A percentile compares a stretch with the other conserved stretches of the same genome.
These are phyloP conservation scores for Ambastaia sidthimunki DNA, from an alignment of 2,797 vertebrate species.

Conservation along the genomic window DNA sequence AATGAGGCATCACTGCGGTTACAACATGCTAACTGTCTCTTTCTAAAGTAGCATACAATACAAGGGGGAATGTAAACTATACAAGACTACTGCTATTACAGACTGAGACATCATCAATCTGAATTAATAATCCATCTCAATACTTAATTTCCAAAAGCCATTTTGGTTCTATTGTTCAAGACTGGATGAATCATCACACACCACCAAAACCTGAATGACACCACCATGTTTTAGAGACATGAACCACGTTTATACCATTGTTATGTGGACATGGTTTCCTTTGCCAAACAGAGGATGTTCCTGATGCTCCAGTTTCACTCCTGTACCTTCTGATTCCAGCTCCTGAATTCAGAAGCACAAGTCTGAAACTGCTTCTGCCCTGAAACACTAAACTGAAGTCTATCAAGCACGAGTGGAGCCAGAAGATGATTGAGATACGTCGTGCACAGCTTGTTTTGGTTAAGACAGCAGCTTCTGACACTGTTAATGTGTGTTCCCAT, in stretches of 20 bases:
- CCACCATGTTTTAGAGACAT: background rate
- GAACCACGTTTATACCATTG: background rate
- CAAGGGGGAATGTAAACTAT: slow-evolving; percentile 1
- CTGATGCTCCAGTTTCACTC: background rate
- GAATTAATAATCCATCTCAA: background rate
- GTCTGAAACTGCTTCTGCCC: slow-evolving; percentile 12
- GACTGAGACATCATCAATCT: background rate
- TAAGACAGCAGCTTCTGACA: slow-evolving; percentile 9
- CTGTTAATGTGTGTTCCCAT: slow-evolving; percentile 9
- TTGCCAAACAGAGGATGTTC: background rate
- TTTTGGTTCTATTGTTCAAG: background rate
- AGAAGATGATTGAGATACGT: slow-evolving; percentile 38
- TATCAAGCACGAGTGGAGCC: slow-evolving; percentile 32
- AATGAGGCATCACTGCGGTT: slow-evolving; percentile 42
- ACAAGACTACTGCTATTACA: background rate
- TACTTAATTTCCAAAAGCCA: background rate
- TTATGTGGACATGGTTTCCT: background rate
- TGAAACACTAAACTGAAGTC: slow-evolving; percentile 14
- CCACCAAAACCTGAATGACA: background rate
- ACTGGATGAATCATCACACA: background rate
- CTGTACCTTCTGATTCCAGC: slow-evolving; percentile 5
- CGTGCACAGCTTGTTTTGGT: slow-evolving; percentile 30
- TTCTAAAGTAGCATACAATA: slow-evolving; percentile 11
- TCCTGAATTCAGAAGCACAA: slow-evolving; percentile 31
- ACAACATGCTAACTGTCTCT: slow-evolving; percentile 9